Conservation (phyloP, 2,113 vertebrate species). For the Ictidomys tridecemlineatus region DNA sequence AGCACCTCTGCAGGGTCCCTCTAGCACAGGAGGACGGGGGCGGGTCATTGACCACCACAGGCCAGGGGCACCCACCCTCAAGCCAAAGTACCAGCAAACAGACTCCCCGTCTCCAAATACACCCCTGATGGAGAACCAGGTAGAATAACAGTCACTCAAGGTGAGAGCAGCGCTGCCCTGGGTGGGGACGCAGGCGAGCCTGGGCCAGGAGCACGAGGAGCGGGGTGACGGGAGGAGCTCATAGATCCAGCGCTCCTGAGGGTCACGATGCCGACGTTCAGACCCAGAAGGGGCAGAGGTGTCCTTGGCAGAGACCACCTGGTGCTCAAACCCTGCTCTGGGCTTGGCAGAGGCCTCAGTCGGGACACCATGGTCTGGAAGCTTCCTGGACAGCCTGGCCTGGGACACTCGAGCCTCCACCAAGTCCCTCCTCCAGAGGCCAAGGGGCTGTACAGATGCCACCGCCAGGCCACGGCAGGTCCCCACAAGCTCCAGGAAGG, state of each 20-base stretch:
- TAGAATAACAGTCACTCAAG: neutral
- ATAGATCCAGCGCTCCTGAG: neutral
- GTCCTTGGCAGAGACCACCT: neutral
- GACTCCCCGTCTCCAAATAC: neutral
- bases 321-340: neutral
- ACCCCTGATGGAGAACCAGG: neutral
- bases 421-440: neutral
- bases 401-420: neutral
- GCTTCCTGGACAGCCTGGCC: neutral
- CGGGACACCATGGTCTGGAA: neutral
- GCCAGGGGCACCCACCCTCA: neutral
- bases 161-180: accelerated
- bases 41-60: too few species aligned
- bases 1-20: neutral
- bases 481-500: neutral
- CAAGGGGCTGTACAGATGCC: neutral
- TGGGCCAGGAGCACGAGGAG: neutral
- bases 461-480: neutral
- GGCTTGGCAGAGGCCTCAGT: neutral
- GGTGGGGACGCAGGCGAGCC: neutral
- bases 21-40: accelerated
- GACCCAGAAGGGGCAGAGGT: accelerated
- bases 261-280: neutral
- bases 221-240: too few species aligned
- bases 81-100: neutral